Base-by-base conservation (phyloP, 2,888 invertebrate genomes). In the Acanthoscelides obtectus region DNA sequence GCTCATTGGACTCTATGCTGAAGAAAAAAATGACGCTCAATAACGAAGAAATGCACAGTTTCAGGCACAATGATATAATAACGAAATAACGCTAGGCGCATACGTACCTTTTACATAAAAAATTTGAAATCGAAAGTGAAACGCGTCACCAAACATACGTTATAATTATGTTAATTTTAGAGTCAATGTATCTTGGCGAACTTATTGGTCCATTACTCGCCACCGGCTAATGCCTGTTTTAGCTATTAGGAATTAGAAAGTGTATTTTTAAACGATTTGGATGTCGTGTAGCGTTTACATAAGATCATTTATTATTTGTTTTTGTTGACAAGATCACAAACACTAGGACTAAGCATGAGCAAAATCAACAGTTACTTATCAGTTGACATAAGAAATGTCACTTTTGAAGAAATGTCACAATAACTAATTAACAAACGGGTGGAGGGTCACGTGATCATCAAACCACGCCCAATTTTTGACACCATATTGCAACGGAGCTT, bases 1-100 rank as follows among this genome's bases (percentile, higher is more conserved):
- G 67, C 67, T 68, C 72, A 72, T 73, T 22, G 68, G 72, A 8
- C 22, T 20, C n/a, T 20, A 66, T n/a, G n/a, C 20, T 22, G 66
- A 12, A 66, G n/a, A 22, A 65, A 65, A 66, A 66, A 3, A 19
- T 17, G 17, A 45, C 45, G 8, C 17, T 45, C 45, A 45, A 45
- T 45, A 45, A 1, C 45, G 17, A 45, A 45, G 45, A 45, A 45
- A 1, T 45, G 45, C 17, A 45, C 45, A 45, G 45, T 45, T 45
- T 45, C 1, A 63, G 63, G 63, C 63, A 63, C 63, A 66, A 66
- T 22, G 2, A n/a, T 66, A 21, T 5, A 66, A 66, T 45, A 45
- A 45, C 6, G 17, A 45, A 12, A 12, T 45, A 45, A 45, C 45
- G 45, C 17, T 45, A 45, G 6, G 8, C 45, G 12, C 45, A 45